Conservation (phyloP, 2,113 vertebrate species). For the Anthoscopus minutus region DNA sequence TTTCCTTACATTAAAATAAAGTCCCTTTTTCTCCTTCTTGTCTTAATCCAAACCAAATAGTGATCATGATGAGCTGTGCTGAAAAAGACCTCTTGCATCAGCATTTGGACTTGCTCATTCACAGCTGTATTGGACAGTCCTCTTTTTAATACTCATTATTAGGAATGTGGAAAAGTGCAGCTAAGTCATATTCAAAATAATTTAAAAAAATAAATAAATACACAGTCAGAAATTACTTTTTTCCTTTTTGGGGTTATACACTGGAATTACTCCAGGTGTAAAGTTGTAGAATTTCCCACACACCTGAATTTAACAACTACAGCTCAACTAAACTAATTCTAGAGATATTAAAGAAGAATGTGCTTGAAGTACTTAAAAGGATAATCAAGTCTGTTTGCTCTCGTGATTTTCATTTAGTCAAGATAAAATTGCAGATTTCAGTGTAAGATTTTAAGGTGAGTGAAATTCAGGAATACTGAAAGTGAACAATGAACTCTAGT, state of each 20-base stretch:
- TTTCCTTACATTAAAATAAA: not conserved
- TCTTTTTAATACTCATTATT: not conserved
- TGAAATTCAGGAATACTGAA: not conserved
- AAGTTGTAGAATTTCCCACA: not conserved
- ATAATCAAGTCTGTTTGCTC: not conserved
- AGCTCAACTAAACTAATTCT: constrained; percentile 20
- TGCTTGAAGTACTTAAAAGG: not conserved
- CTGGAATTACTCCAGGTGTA: constrained; percentile 5
- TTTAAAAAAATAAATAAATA: not conserved
- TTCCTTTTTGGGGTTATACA: not conserved
- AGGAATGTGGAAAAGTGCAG: not conserved
- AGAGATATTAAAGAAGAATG: not conserved
- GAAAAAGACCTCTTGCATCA: constrained; percentile 16
- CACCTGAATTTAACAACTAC: not conserved
- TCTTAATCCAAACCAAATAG: constrained; percentile 30
- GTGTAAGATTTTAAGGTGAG: not conserved
- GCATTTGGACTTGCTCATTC: not conserved
- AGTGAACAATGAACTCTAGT: not conserved
- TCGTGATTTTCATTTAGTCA: not conserved
- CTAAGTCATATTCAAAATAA: not conserved
- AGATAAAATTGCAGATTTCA: not conserved
- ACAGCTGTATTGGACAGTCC: not conserved
- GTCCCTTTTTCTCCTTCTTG: not conserved
- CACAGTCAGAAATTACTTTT: not conserved
- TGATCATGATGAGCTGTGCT: not conserved